A percentile compares a stretch with the other conserved stretches of the same genome.
Conservation (phyloP, 2,888 invertebrate genomes). For the Balanococcus diminutus region DNA sequence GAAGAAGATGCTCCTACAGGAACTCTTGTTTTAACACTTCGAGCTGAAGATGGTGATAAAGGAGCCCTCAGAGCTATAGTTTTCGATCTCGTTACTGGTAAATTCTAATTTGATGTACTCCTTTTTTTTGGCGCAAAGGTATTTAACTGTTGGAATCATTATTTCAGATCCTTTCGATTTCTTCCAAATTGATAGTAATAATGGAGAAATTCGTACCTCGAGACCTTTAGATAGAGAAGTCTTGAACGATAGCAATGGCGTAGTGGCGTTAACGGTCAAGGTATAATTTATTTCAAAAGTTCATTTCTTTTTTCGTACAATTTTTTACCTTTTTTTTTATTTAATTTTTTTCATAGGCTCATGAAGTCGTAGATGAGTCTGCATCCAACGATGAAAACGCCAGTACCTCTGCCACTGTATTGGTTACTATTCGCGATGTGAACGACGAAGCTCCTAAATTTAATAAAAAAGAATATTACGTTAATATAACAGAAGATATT, state of each 20-base stretch:
- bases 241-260: conserved; percentile 77
- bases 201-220: conserved; percentile 82
- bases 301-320: neutral
- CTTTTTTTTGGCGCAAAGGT: neutral
- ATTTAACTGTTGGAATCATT: conserved; percentile 39
- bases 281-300: conserved; percentile 63
- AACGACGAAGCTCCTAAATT: conserved; percentile 88
- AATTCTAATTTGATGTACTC: conserved; percentile 40
- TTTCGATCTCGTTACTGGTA: conserved; percentile 76
- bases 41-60: conserved; percentile 83
- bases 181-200: conserved; percentile 78
- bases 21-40: conserved; percentile 76
- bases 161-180: conserved; percentile 83
- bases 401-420: conserved; percentile 74
- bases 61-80: conserved; percentile 80
- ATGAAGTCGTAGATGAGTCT: conserved; percentile 76
- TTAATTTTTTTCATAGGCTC: conserved; percentile 65
- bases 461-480: conserved; percentile 79
- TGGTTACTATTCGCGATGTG: conserved; percentile 84
- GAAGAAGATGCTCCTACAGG: conserved; percentile 84
- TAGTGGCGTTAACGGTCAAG: conserved; percentile 76
- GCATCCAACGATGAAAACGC: conserved; percentile 73
- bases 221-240: conserved; percentile 85
- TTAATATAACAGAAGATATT: conserved; percentile 82
- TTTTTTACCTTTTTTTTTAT: neutral